Percentiles rank a stretch among this genome's conserved stretches.
phyloP scores from a whole-genome alignment of 2,888 invertebrate genomes.

The Ichneumoninae sp. region DNA sequence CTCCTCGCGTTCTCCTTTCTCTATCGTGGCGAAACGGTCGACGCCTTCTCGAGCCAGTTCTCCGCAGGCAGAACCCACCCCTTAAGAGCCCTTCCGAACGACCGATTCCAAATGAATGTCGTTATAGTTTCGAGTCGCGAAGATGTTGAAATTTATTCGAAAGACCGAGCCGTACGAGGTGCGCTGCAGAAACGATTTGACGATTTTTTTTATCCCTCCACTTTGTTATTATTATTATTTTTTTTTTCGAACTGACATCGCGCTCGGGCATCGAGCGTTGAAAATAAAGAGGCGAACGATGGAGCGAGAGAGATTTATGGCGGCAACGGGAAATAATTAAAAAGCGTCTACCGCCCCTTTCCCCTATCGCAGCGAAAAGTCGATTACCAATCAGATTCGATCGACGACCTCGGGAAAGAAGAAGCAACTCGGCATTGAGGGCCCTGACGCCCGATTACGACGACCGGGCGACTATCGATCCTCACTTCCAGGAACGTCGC shows the following conservation, averaged over 20 bases:
- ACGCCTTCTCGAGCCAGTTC: conserved; percentile 46
- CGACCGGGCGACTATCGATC: conserved; percentile 67
- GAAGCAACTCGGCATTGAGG: conserved; percentile 30
- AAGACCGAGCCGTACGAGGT: neutral
- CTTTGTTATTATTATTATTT: conserved; percentile 3
- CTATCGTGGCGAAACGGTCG: conserved; percentile 60
- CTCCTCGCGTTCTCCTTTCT: conserved; percentile 22
- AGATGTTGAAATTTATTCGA: conserved; percentile 41
- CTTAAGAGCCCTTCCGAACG: conserved; percentile 65
- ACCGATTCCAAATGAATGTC: conserved; percentile 67
- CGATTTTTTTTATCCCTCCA: neutral
- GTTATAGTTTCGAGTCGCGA: conserved; percentile 48
- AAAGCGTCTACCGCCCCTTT: conserved; percentile 65
- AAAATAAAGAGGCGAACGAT: conserved; percentile 22
- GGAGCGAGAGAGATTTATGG: conserved; percentile 65
- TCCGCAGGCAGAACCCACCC: conserved; percentile 29
- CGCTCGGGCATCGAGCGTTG: neutral
- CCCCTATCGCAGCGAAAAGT: conserved; percentile 64
- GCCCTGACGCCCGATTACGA: conserved; percentile 42
- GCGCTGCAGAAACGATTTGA: conserved; percentile 7
- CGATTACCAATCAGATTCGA: conserved; percentile 69
- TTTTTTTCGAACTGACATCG: conserved; percentile 21
- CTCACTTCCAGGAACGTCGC: conserved; percentile 63
- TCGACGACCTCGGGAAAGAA: conserved; percentile 52
- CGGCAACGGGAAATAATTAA: conserved; percentile 68